These are phyloP conservation scores for Antheraea mylitta DNA, from an alignment of 1,140 invertebrate species.

Conservation along the genomic window DNA sequence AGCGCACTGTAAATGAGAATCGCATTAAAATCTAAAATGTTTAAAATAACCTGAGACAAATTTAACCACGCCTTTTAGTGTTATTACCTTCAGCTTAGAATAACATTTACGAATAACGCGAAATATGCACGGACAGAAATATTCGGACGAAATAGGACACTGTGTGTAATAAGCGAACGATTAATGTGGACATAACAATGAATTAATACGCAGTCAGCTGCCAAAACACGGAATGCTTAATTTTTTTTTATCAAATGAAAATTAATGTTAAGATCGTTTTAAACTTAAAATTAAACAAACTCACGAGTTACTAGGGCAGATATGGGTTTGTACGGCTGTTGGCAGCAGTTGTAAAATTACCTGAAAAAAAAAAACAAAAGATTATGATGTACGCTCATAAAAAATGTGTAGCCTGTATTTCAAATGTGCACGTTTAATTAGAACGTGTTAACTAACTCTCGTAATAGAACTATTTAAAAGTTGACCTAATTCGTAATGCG, in stretches of 20 bases:
- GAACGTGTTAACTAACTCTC: slow-evolving; percentile 62
- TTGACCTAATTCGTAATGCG: slow-evolving; percentile 60
- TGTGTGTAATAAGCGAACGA: slow-evolving; percentile 14
- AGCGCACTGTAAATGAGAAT: slow-evolving; percentile 38
- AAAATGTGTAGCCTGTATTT: slow-evolving; percentile 32
- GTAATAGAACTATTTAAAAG: slow-evolving; percentile 62
- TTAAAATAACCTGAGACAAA: slow-evolving; percentile 64
- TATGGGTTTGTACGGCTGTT: neutral
- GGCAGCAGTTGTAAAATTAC: slow-evolving; percentile 41
- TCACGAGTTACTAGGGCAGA: neutral
- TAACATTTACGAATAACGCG: slow-evolving; percentile 58
- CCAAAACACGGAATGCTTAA: neutral
- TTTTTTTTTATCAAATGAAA: too few species aligned
- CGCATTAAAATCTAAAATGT: slow-evolving; percentile 56
- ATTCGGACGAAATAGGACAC: slow-evolving; percentile 42
- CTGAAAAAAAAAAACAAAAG: slow-evolving; percentile 54
- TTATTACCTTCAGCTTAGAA: slow-evolving; percentile 69
- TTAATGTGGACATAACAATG: slow-evolving; percentile 24
- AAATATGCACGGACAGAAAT: slow-evolving; percentile 50
- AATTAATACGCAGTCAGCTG: neutral
- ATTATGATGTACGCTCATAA: slow-evolving; percentile 25
- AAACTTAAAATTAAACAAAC: neutral
- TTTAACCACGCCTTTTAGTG: slow-evolving; percentile 58
- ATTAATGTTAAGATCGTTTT: too few species aligned
- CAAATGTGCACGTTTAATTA: slow-evolving; percentile 58